A percentile compares a stretch with the other conserved stretches of the same genome.
phyloP scores from a whole-genome alignment of 1,140 invertebrate genomes.

The Melipona quadrifasciata region DNA sequence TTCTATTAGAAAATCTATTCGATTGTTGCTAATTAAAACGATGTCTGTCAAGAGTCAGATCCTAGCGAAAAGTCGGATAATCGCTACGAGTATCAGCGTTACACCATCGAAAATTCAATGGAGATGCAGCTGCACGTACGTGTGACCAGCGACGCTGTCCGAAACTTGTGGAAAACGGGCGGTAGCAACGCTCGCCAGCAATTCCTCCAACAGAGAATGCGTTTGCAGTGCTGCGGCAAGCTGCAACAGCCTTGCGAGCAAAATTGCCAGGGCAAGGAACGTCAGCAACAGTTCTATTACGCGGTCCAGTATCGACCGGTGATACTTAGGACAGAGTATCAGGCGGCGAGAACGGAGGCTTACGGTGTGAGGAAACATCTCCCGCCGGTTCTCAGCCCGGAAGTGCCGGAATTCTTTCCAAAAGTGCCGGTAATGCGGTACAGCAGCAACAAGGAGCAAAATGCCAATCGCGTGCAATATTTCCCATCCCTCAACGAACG shows the following conservation, averaged over 20 bases:
- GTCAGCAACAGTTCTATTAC: conserved; percentile 57
- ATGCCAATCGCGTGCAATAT: conserved; percentile 57
- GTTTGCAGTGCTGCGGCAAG: conserved; percentile 30
- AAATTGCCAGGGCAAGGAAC: conserved; percentile 32
- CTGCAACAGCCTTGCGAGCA: conserved; percentile 49
- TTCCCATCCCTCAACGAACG: conserved; percentile 63
- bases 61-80: not conserved
- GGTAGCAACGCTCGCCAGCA: conserved; percentile 31
- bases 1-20: not conserved
- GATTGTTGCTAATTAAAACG: conserved; percentile 9
- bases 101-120: conserved; percentile 65
- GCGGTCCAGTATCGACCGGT: conserved; percentile 58
- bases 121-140: conserved; percentile 72
- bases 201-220: conserved; percentile 27
- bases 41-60: conserved; percentile 22
- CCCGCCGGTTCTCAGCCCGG: conserved; percentile 69
- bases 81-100: conserved; percentile 57
- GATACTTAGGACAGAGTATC: conserved; percentile 50
- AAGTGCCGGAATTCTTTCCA: conserved; percentile 78
- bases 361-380: conserved; percentile 23
- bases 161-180: conserved; percentile 66
- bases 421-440: conserved; percentile 57
- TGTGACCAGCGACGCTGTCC: conserved; percentile 65
- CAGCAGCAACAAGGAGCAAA: conserved; percentile 51
- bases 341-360: conserved; percentile 8